These are phyloP conservation scores for Labia minor DNA, from an alignment of 2,888 invertebrate genomes.

Conservation along the genomic window DNA sequence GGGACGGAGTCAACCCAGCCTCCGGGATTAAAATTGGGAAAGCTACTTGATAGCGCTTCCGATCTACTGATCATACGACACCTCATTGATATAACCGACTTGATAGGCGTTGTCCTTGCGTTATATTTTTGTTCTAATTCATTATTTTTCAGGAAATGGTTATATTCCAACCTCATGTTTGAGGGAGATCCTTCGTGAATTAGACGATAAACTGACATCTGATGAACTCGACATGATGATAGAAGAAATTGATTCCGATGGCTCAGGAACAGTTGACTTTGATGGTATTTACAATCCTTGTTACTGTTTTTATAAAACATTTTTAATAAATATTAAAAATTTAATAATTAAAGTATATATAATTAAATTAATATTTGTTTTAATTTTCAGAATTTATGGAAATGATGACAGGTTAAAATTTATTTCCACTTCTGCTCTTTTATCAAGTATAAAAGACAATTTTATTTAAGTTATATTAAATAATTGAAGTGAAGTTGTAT, in stretches of 20 bases:
- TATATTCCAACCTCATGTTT: conserved; percentile 88
- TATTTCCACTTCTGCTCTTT: background rate
- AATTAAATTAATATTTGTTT: no score
- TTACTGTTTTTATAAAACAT: conserved; percentile 17
- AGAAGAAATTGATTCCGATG: conserved; percentile 95
- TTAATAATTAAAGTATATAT: no score
- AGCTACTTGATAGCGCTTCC: no score
- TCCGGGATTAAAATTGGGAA: no score
- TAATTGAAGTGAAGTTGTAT: background rate
- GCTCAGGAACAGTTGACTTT: conserved; percentile 97
- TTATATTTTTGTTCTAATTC: no score
- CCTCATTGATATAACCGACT: no score
- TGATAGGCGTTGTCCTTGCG: no score
- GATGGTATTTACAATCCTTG: no score
- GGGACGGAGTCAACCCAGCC: no score
- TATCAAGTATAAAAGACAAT: background rate
- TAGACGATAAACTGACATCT: conserved; percentile 91
- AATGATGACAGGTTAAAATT: conserved; percentile 70
- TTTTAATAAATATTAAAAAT: no score
- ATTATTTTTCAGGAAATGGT: conserved; percentile 54
- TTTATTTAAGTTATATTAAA: conserved; percentile 13
- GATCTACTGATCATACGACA: no score
- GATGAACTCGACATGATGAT: conserved; percentile 94
- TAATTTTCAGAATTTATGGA: conserved; percentile 83
- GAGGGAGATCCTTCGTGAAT: conserved; percentile 86